phyloP scores from a whole-genome alignment of 2,888 invertebrate species.

The Lasioglossum oenotherae region DNA sequence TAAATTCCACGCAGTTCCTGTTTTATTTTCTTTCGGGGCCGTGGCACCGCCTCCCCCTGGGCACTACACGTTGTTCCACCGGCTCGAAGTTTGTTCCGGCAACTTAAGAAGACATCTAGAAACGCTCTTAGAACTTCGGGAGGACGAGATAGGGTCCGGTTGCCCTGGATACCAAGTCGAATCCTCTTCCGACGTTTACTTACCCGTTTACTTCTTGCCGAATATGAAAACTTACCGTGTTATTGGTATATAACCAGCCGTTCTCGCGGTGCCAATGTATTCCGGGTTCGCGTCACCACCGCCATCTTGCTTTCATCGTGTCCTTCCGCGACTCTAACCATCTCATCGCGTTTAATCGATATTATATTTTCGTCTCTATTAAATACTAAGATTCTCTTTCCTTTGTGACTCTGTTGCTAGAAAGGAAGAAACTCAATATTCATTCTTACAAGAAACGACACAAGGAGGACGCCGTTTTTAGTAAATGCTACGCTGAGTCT shows the following conservation, averaged over 20 bases:
- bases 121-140: constrained; percentile 70
- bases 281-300: constrained; percentile 4
- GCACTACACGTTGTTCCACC: constrained; percentile 76
- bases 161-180: constrained; percentile 79
- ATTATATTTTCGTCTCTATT: not conserved
- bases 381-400: not conserved
- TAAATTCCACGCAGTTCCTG: constrained; percentile 68
- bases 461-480: too few relatives aligned
- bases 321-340: too few relatives aligned
- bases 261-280: constrained; percentile 17
- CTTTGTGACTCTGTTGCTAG: too few relatives aligned
- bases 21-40: constrained; percentile 54
- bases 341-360: not conserved
- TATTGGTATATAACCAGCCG: constrained; percentile 46
- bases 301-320: not conserved
- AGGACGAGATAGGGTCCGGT: constrained; percentile 76
- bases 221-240: constrained; percentile 69
- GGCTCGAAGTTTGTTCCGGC: constrained; percentile 77
- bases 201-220: constrained; percentile 71
- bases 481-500: too few relatives aligned
- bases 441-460: too few relatives aligned
- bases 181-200: constrained; percentile 70
- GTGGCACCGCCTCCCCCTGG: constrained; percentile 60
- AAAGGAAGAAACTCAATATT: too few relatives aligned
- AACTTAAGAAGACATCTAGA: constrained; percentile 79